Percentiles rank a stretch among this genome's conserved stretches.
Conservation (phyloP, 1,140 invertebrate species). For the Atta texana region DNA sequence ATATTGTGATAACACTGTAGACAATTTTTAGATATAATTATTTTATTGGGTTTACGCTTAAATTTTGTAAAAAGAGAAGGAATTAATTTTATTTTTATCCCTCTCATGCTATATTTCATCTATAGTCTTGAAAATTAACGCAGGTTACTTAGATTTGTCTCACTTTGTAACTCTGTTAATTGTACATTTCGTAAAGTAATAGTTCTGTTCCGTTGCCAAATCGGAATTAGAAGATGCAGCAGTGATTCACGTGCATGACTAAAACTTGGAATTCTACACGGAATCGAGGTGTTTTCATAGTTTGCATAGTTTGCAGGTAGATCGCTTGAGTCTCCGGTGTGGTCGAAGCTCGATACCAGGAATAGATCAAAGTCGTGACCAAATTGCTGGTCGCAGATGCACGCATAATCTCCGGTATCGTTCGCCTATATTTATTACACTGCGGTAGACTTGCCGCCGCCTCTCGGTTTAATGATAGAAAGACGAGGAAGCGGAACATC, state of each 20-base stretch:
- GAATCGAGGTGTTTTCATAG: conserved; percentile 72
- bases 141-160: background rate
- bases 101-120: background rate
- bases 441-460: conserved; percentile 68
- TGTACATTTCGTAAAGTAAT: conserved; percentile 7
- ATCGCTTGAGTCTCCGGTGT: conserved; percentile 37
- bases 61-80: background rate
- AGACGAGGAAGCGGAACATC: conserved; percentile 58
- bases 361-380: conserved; percentile 72
- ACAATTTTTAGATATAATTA: background rate
- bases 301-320: conserved; percentile 71
- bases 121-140: background rate
- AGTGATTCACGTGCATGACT: conserved; percentile 59
- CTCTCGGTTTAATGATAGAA: conserved; percentile 63
- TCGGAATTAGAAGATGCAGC: conserved; percentile 31
- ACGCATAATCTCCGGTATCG: conserved; percentile 62
- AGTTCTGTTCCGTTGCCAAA: background rate
- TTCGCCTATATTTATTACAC: conserved; percentile 71
- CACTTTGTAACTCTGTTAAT: background rate
- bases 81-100: background rate
- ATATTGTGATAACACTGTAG: background rate
- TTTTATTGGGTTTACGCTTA: background rate
- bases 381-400: conserved; percentile 69
- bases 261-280: conserved; percentile 22
- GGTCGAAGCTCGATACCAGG: conserved; percentile 55